Conservation (phyloP, 92 coral and sea anemone species). For the Desmophyllum pertusum region DNA sequence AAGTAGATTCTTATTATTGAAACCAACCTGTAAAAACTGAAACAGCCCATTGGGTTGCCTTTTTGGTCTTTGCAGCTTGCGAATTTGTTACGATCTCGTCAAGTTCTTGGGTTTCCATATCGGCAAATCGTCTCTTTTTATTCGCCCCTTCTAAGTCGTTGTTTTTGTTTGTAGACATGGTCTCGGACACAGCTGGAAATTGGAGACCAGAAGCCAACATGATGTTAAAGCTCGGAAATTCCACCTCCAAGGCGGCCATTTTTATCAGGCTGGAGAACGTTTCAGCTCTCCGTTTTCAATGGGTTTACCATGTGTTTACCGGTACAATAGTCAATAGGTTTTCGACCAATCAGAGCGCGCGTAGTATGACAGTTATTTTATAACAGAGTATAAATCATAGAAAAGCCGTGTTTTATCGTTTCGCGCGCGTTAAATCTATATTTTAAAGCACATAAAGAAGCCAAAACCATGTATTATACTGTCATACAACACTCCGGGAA, state of each 20-base stretch:
- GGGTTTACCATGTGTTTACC: background rate
- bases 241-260: background rate
- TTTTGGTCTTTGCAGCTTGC: slow-evolving; percentile 19
- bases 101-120: background rate
- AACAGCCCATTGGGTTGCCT: slow-evolving; percentile 47
- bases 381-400: too few species aligned
- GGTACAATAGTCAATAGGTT: background rate
- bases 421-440: too few species aligned
- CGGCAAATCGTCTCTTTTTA: background rate
- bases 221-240: background rate
- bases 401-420: too few species aligned
- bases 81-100: slow-evolving; percentile 32
- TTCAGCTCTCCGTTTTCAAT: background rate
- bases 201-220: background rate
- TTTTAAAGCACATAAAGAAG: too few species aligned
- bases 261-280: background rate
- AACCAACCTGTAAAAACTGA: slow-evolving; percentile 48
- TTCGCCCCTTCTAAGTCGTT: background rate
- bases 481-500: too few species aligned
- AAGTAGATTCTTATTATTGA: background rate
- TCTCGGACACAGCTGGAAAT: too few species aligned
- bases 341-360: background rate
- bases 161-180: background rate
- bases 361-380: background rate
- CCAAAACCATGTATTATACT: too few species aligned